A percentile compares a stretch with the other conserved stretches of the same genome.
Conservation (phyloP, 1,140 invertebrate genomes). For the Eupristina koningsbergeri region DNA sequence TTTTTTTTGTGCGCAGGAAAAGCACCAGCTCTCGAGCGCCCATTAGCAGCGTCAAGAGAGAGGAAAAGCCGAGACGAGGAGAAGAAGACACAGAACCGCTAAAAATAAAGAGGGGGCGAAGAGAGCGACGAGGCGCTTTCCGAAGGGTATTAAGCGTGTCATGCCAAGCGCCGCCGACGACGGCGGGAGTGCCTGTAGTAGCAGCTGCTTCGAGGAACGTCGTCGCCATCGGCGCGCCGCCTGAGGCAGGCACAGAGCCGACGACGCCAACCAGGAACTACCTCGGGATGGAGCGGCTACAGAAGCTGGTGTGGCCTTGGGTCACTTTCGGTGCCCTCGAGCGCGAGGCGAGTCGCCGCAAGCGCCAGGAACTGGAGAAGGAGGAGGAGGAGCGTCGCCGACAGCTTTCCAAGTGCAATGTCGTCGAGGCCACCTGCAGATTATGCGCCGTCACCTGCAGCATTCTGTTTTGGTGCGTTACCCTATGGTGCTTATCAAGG, state of each 20-base stretch:
- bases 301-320: conserved; percentile 13
- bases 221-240: conserved; percentile 23
- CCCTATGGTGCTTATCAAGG: background rate
- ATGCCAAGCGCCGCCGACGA: conserved; percentile 38
- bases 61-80: background rate
- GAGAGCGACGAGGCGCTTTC: background rate
- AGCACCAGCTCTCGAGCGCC: background rate
- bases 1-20: background rate
- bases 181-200: conserved; percentile 7
- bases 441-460: conserved; percentile 63
- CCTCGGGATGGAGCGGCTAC: conserved; percentile 2
- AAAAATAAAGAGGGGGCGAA: conserved; percentile 49
- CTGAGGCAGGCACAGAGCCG: conserved; percentile 11
- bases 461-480: conserved; percentile 66
- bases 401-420: background rate
- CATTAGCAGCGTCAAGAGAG: background rate
- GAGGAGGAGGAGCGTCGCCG: background rate
- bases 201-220: background rate
- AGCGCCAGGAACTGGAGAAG: background rate
- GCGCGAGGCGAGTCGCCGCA: background rate
- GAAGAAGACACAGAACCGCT: conserved; percentile 35
- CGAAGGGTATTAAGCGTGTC: conserved; percentile 36
- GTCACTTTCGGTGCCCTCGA: background rate
- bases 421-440: background rate
- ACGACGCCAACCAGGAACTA: background rate